Evolutionary conservation across 2,797 vertebrate genomes (phyloP).

Genomic region (Steatocranus sp.): DNA sequence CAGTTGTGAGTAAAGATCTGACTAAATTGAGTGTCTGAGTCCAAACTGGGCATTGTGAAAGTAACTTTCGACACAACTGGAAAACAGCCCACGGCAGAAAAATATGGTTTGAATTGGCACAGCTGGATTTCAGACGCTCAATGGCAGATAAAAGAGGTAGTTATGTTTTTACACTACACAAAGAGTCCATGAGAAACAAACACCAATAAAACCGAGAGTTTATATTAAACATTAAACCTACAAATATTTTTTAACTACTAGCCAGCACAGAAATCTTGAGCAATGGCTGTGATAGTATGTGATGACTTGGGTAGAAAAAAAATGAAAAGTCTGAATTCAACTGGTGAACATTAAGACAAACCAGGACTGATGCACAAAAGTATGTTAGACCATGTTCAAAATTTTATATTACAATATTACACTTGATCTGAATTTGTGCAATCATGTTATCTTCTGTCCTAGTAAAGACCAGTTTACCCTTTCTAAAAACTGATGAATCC

Average conservation of each 20-base stretch:
- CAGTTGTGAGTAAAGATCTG: slow-evolving; percentile 7
- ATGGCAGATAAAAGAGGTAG: neutral
- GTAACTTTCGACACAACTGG: neutral
- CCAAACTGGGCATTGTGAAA: neutral
- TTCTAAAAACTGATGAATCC: neutral
- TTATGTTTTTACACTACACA: neutral
- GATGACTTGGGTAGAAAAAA: neutral
- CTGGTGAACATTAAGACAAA: neutral
- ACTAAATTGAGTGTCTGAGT: slow-evolving; percentile 35
- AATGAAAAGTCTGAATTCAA: neutral
- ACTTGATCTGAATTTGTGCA: neutral
- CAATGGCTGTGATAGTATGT: neutral
- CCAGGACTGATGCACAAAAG: neutral
- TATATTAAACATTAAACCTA: neutral
- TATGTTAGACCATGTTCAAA: neutral
- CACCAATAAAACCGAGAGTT: neutral
- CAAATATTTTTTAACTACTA: neutral
- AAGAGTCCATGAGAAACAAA: neutral
- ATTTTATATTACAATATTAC: neutral
- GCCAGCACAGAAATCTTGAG: neutral
- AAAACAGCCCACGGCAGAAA: neutral
- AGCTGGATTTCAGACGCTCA: slow-evolving; percentile 48
- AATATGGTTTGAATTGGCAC: neutral
- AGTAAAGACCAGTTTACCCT: neutral
- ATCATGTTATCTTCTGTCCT: neutral